Percentiles rank a stretch among this genome's conserved stretches.
These are phyloP conservation scores for Orientallactaga sibirica DNA, from an alignment of 2,797 vertebrate species.

Conservation along the genomic window DNA sequence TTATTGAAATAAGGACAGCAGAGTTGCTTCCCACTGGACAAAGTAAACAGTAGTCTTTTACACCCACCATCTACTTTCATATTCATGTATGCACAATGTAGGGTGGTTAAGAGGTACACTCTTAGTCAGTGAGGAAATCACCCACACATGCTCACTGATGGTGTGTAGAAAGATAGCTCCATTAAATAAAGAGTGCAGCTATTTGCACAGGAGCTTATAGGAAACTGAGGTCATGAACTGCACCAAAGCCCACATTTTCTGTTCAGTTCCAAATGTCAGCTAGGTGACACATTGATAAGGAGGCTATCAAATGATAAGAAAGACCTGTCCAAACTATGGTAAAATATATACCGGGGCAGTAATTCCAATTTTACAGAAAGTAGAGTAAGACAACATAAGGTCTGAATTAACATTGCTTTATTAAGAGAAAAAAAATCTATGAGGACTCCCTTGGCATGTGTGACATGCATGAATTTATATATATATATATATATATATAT, in stretches of 20 bases:
- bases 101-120: background rate
- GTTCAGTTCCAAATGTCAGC: background rate
- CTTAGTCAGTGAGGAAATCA: background rate
- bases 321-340: background rate
- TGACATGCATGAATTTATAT: too few relatives aligned
- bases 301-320: background rate
- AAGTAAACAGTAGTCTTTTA: background rate
- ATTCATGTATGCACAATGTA: background rate
- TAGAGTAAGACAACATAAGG: background rate
- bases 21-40: background rate
- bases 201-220: background rate
- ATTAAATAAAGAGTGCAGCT: background rate
- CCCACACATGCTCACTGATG: background rate
- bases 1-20: background rate
- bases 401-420: background rate
- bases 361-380: background rate
- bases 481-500: background rate
- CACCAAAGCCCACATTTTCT: too few relatives aligned
- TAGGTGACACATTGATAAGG: background rate
- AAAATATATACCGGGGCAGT: background rate
- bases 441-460: background rate
- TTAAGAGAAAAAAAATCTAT: background rate
- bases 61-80: background rate
- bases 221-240: background rate
- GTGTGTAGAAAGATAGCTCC: background rate